Percentiles rank a stretch among this genome's conserved stretches.
These are phyloP conservation scores for Thymallus thymallus DNA, from an alignment of 2,113 vertebrate species.

Conservation along the genomic window DNA sequence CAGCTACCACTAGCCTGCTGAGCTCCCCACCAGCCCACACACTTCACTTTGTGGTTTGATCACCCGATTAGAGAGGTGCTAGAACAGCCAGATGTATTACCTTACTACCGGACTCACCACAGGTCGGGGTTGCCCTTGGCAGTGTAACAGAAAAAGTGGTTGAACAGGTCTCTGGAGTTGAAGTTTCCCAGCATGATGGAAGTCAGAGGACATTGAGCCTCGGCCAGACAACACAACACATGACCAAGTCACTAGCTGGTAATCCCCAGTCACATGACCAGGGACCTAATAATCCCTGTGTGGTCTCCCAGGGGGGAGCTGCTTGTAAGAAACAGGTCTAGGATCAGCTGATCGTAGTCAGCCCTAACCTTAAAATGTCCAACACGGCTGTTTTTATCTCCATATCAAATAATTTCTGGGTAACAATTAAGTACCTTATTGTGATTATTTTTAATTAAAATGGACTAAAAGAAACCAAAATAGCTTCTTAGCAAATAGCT, in stretches of 20 bases:
- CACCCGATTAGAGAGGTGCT: neutral
- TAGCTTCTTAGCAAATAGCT: no score
- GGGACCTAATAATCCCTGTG: constrained; percentile 28
- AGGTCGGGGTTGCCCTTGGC: constrained; percentile 75
- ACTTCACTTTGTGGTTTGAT: neutral
- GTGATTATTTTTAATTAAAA: no score
- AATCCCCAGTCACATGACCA: constrained; percentile 60
- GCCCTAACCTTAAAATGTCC: no score
- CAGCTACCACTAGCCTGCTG: no score
- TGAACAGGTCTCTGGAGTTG: constrained; percentile 62
- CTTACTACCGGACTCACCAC: constrained; percentile 65
- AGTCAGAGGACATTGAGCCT: constrained; percentile 55
- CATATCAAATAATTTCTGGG: no score
- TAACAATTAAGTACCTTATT: no score
- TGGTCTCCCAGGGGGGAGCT: no score
- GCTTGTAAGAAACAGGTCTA: no score
- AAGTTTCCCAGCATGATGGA: constrained; percentile 66
- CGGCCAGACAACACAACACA: constrained; percentile 69
- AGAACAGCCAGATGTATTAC: neutral
- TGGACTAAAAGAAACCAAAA: no score
- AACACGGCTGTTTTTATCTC: no score
- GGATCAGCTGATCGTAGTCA: no score
- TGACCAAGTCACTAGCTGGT: constrained; percentile 66
- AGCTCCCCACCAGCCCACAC: neutral
- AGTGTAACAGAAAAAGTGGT: constrained; percentile 77